A percentile compares a stretch with the other conserved stretches of the same genome.
These are phyloP conservation scores for Hippopotamyrus pictus DNA, from an alignment of 2,797 vertebrate genomes.

Conservation along the genomic window DNA sequence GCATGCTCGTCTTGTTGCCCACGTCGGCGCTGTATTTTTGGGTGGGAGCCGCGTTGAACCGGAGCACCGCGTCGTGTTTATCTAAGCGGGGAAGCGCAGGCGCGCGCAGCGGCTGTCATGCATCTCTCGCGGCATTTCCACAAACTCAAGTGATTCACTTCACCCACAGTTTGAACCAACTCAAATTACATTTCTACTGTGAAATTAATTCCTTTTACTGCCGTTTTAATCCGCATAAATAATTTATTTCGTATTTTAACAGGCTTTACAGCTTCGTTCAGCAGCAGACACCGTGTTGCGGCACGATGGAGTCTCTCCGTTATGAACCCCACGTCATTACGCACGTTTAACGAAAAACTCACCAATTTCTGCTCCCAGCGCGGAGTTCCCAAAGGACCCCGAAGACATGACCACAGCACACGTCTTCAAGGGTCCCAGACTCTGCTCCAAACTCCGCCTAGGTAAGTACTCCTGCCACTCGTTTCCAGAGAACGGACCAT, in stretches of 20 bases:
- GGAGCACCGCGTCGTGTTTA: slow-evolving; percentile 62
- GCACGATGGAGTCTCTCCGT: not conserved
- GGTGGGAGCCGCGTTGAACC: slow-evolving; percentile 67
- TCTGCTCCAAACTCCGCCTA: slow-evolving; percentile 47
- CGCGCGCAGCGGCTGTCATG: not conserved
- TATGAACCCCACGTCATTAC: not conserved
- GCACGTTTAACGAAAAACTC: not conserved
- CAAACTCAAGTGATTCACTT: too few species aligned
- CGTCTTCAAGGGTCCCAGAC: slow-evolving; percentile 40
- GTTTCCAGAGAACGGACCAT: slow-evolving; percentile 53
- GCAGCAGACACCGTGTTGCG: not conserved
- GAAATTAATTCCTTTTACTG: not conserved
- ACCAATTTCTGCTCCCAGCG: slow-evolving; percentile 67
- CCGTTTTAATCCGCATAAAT: not conserved
- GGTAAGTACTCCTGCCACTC: slow-evolving; percentile 58
- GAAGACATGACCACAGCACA: slow-evolving; percentile 70
- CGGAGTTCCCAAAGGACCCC: slow-evolving; percentile 61
- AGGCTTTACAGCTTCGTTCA: not conserved
- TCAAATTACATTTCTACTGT: not conserved
- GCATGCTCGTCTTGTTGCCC: slow-evolving; percentile 65
- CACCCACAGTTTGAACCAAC: not conserved
- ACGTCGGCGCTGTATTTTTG: slow-evolving; percentile 61
- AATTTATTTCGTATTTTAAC: not conserved
- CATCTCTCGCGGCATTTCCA: not conserved
- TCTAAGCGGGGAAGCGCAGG: slow-evolving; percentile 51